phyloP scores from a whole-genome alignment of 2,888 invertebrate genomes.

The Lasioglossum villosulum region DNA sequence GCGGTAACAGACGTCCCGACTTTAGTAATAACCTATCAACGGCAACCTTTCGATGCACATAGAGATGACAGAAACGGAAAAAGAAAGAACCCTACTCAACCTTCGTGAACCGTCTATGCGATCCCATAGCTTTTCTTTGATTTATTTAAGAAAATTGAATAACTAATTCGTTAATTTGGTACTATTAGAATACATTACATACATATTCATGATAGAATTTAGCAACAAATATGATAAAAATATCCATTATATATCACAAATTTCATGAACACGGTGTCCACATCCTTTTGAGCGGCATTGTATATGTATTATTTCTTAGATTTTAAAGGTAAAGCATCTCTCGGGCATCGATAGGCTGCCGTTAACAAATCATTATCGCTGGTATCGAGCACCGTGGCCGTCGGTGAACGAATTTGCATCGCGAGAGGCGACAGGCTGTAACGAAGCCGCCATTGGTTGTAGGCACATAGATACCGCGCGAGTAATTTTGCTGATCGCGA shows the following conservation, averaged over 20 bases:
- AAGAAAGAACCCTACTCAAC: not conserved
- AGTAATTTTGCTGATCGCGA: slow-evolving; percentile 43
- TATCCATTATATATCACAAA: too few relatives aligned
- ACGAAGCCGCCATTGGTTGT: slow-evolving; percentile 29
- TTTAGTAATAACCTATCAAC: not conserved
- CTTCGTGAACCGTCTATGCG: too few relatives aligned
- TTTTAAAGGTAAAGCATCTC: not conserved
- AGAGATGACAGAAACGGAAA: not conserved
- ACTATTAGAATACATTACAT: too few relatives aligned
- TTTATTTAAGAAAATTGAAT: too few relatives aligned
- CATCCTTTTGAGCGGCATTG: too few relatives aligned
- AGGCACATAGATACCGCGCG: not conserved
- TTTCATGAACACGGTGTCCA: too few relatives aligned
- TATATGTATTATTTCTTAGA: not conserved
- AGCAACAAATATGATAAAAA: too few relatives aligned
- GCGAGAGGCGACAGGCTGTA: slow-evolving; percentile 38
- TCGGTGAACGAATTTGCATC: slow-evolving; percentile 38
- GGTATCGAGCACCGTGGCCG: slow-evolving; percentile 36
- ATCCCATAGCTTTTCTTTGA: too few relatives aligned
- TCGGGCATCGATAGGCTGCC: not conserved
- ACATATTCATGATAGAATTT: too few relatives aligned
- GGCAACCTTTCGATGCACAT: not conserved
- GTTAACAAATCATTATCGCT: slow-evolving; percentile 21
- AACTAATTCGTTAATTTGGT: too few relatives aligned
- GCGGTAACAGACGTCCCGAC: not conserved